Base-by-base conservation (phyloP, 2,113 vertebrate species). In the Petrocephalus microphthalmus region DNA sequence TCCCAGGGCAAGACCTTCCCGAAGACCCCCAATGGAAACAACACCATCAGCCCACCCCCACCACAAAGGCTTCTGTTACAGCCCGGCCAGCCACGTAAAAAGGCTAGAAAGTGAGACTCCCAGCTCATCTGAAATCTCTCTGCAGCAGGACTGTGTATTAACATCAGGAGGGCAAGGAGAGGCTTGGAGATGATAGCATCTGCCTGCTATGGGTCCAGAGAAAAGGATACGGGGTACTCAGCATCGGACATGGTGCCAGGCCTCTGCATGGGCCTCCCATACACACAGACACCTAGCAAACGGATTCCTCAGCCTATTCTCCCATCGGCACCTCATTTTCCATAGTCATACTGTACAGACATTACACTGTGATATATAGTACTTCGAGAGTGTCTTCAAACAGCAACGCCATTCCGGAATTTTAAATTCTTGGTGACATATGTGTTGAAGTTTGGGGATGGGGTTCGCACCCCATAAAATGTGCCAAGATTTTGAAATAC, bases 1-100 rank as follows among this genome's bases (percentile, higher is more conserved):
- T 94, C 91, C 52, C 88, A 93, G 93, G 93, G 93, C 94, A 95
- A 94, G 93, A 93, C 94, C 94, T 94, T 95, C 94, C 94, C 94
- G 93, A 91, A 94, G 93, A 91, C 93, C 93, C 93, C 91, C 93
- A 91, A 91, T 93, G 94, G 42, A 95, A 96, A 95, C 94, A 94
- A 94, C 92, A 93, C 90, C 85, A 89, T 89, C 89, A 88, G 4
- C 33, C 15, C 71, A 7, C 33, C 29, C 29, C 71, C 71, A 6
- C 15, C 11, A 25, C n/a, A 7, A 42, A 19, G 92, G 93, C 92
- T 93, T 93, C 92, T 89, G 90, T 85, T 85, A 89, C 71, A 90
- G 91, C 90, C 89, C 88, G 90, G 88, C 87, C 88, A 81, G 87
- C 89, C 42, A 88, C 85, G 22, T 33, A 71, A 52, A 81, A 78